phyloP scores from a whole-genome alignment of 2,888 invertebrate genomes.

The Macropis europaea region DNA sequence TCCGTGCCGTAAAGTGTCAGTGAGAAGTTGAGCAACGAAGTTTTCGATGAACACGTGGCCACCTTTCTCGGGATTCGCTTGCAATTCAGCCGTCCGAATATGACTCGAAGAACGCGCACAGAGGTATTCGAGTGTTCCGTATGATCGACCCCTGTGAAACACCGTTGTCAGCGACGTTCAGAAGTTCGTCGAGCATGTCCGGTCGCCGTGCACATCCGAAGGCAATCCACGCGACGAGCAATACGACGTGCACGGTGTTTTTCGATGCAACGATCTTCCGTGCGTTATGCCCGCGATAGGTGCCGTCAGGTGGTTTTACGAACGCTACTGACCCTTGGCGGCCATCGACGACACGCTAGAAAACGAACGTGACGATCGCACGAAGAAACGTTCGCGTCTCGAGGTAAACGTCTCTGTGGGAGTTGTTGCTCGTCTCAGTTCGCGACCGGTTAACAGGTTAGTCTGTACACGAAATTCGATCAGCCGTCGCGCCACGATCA shows the following conservation, averaged over 20 bases:
- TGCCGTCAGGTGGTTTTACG: constrained; percentile 8
- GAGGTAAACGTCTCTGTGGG: neutral
- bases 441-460: neutral
- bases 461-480: neutral
- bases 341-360: neutral
- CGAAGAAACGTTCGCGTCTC: neutral
- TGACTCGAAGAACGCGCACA: neutral
- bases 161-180: neutral
- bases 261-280: neutral
- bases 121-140: neutral
- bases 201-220: neutral
- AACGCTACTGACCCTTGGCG: constrained; percentile 9
- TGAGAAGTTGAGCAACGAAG: neutral
- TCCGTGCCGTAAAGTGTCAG: too few species aligned
- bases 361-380: constrained; percentile 4
- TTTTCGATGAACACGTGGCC: neutral
- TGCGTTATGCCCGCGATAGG: constrained; percentile 12
- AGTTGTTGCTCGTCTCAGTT: neutral
- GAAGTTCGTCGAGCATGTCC: neutral
- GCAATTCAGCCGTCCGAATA: constrained; percentile 15
- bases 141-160: neutral
- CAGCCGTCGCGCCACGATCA: neutral
- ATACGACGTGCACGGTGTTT: neutral
- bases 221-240: neutral
- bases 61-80: constrained; percentile 2